Evolutionary conservation across 2,888 invertebrate genomes (phyloP).

Genomic region (Synanthedon vespiformis): DNA sequence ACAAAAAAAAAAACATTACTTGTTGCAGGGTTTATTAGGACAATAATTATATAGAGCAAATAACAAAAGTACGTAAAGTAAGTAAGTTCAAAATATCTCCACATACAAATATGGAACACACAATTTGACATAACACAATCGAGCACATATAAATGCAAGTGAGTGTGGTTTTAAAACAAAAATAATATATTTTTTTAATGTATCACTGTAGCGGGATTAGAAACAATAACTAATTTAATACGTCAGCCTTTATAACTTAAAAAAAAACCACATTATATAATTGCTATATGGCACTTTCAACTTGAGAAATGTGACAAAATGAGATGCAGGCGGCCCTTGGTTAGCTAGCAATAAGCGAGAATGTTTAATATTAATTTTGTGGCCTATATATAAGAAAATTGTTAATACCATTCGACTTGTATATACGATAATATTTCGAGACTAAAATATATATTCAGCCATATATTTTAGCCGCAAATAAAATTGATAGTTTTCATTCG

Average conservation of each 20-base stretch:
- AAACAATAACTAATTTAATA: slow-evolving; percentile 8
- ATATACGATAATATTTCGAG: too few species aligned
- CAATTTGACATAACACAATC: slow-evolving; percentile 18
- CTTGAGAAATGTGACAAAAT: too few species aligned
- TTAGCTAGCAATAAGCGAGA: too few species aligned
- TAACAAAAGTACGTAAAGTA: slow-evolving; percentile 8
- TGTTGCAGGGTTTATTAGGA: slow-evolving; percentile 14
- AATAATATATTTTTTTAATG: slow-evolving; percentile 9
- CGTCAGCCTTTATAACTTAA: neutral
- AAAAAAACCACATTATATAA: too few species aligned
- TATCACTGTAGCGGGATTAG: slow-evolving; percentile 53
- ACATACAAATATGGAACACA: slow-evolving; percentile 6
- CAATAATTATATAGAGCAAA: slow-evolving; percentile 13
- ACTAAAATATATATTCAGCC: too few species aligned
- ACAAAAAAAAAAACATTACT: slow-evolving; percentile 4
- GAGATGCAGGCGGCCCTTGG: too few species aligned
- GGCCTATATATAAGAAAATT: too few species aligned
- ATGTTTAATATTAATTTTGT: too few species aligned
- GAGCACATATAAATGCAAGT: slow-evolving; percentile 59
- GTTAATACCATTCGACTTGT: too few species aligned
- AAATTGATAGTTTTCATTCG: too few species aligned
- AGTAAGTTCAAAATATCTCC: slow-evolving; percentile 2
- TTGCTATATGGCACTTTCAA: too few species aligned
- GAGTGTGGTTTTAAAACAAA: slow-evolving; percentile 58
- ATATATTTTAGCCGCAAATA: too few species aligned